Base-by-base conservation (phyloP, 1,140 invertebrate species). In the Zeugodacus cucurbitae region DNA sequence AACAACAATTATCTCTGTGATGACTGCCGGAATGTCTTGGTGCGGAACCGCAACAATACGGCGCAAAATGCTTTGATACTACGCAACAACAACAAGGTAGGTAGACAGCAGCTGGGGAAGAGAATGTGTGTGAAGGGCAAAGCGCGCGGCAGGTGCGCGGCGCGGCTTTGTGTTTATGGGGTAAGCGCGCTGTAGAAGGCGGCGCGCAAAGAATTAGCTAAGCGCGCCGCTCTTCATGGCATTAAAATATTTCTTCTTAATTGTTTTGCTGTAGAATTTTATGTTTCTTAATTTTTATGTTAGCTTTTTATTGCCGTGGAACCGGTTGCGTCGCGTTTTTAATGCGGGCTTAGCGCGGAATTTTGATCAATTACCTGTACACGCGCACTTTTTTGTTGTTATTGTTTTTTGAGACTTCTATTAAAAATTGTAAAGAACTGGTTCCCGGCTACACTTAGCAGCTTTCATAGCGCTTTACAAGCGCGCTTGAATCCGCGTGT, bases 41-140 rank as follows among this genome's bases (percentile, higher is more conserved):
- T 93, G 88, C 87, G 89, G 82, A 93, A 92, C 90, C 90, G 89
- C 88, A 92, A 90, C 87, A 93, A 92, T 91, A 87, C 90, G 32
- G 90, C 91, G 82, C 89, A 89, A 87, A 91, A 87, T 88, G 86
- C 86, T 74, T 41, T 87, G 67, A 87, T 74, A 88, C 54, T 74
- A 54, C 64, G 87, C 41, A 88, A 88, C 48, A 87, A 86, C 34
- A 88, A 88, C 87, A 58, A 88, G 70, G 67, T 57, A 74, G 54
- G 87, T 54, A 87, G n/a, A 67, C 20, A 17, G 11, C 6, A 41
- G 74, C 37, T 6, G n/a, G 20, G n/a, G 20, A 74, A 54, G 57
- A 41, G 59, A 70, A 54, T 88, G 20, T 74, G 20, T 74, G 22
- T 70, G 62, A 22, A 70, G 11, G 48, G 20, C 11, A 20, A 62